phyloP scores from a whole-genome alignment of 2,113 vertebrate species.

The Nannobrachium achirus region DNA sequence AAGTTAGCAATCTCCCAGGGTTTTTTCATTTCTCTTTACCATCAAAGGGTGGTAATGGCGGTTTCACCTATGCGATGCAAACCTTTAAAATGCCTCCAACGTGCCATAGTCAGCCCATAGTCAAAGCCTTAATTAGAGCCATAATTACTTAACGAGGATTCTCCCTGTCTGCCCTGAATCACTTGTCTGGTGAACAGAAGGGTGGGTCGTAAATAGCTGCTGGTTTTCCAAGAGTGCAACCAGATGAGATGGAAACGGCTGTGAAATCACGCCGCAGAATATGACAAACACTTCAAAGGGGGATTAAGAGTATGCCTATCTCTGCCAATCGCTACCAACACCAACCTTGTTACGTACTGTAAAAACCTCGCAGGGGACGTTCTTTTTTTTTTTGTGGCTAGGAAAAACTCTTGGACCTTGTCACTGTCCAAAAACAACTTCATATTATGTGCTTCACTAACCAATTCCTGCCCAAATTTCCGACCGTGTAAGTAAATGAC shows the following conservation, averaged over 20 bases:
- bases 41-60: slow-evolving; percentile 29
- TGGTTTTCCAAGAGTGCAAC: slow-evolving; percentile 74
- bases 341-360: slow-evolving; percentile 15
- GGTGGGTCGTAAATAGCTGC: slow-evolving; percentile 74
- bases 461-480: slow-evolving; percentile 24
- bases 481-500: slow-evolving; percentile 49
- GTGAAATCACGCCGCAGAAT: slow-evolving; percentile 66
- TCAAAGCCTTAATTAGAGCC: slow-evolving; percentile 73
- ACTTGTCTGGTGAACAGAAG: slow-evolving; percentile 66
- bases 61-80: slow-evolving; percentile 19
- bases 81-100: slow-evolving; percentile 37
- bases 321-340: slow-evolving; percentile 28
- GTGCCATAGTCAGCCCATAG: slow-evolving; percentile 33
- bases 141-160: slow-evolving; percentile 78
- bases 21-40: slow-evolving; percentile 27
- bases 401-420: slow-evolving; percentile 43
- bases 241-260: slow-evolving; percentile 77
- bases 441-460: slow-evolving; percentile 44
- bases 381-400: slow-evolving; percentile 46
- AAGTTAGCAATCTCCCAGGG: slow-evolving; percentile 20
- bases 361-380: slow-evolving; percentile 9
- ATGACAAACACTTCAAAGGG: slow-evolving; percentile 75
- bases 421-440: slow-evolving; percentile 54
- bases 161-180: slow-evolving; percentile 71
- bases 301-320: slow-evolving; percentile 54